Conservation (phyloP, 1,140 invertebrate species). For the Acromyrmex charruanus region DNA sequence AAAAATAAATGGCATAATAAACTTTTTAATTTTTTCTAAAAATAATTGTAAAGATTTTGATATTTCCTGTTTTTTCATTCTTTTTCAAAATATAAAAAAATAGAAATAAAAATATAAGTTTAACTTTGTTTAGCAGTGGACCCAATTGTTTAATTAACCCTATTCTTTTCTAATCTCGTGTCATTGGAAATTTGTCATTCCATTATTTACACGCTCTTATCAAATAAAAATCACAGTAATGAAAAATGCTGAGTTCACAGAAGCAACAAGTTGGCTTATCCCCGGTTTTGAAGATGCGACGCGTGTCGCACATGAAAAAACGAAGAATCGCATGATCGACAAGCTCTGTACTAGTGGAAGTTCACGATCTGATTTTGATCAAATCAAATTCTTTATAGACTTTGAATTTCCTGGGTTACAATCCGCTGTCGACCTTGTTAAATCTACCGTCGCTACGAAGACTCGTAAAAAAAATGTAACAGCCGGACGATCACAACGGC, state of each 20-base stretch:
- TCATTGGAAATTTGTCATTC: neutral
- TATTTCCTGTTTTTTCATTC: neutral
- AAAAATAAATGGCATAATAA: neutral
- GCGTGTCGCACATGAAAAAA: constrained; percentile 23
- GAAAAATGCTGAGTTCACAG: neutral
- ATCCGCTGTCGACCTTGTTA: neutral
- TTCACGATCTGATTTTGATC: neutral
- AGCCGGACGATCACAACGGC: constrained; percentile 20
- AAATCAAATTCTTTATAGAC: constrained; percentile 21
- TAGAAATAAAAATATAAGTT: neutral
- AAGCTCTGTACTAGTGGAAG: neutral
- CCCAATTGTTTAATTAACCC: neutral
- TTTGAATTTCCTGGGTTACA: neutral
- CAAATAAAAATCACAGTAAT: constrained; percentile 9
- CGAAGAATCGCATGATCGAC: neutral
- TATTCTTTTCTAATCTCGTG: neutral
- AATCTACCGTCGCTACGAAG: neutral
- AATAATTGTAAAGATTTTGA: neutral
- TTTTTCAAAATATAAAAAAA: neutral
- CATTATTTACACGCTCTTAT: neutral
- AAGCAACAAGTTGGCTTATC: constrained; percentile 53
- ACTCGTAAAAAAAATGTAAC: constrained; percentile 45
- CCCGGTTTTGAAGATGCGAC: neutral
- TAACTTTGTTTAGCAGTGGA: neutral
- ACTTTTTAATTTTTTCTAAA: neutral